These are phyloP conservation scores for Apodemus sylvaticus DNA, from an alignment of 2,113 vertebrate genomes.

Conservation along the genomic window DNA sequence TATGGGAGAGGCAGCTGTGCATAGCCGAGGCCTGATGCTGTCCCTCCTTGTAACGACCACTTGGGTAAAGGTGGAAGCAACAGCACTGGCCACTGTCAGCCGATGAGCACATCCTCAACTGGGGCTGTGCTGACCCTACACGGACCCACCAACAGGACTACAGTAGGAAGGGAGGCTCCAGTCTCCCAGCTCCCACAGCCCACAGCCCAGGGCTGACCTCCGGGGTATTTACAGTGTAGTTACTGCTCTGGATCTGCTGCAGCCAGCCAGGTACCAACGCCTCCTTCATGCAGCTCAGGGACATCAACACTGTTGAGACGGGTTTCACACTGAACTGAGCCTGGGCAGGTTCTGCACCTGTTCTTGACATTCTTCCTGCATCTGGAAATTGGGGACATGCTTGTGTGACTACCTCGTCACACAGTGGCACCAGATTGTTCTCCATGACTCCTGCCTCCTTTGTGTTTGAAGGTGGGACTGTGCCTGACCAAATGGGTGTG, in stretches of 20 bases:
- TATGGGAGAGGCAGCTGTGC: no score
- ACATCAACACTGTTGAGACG: neutral
- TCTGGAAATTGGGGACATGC: neutral
- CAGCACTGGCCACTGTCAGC: neutral
- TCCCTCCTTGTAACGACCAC: neutral
- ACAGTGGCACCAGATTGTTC: neutral
- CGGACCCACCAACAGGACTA: accelerated
- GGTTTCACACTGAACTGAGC: neutral
- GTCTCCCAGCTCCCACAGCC: neutral
- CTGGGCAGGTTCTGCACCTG: accelerated
- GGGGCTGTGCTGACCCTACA: accelerated
- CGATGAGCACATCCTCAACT: accelerated
- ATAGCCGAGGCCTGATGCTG: neutral
- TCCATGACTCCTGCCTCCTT: neutral
- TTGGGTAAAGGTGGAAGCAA: neutral
- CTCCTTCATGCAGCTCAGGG: accelerated
- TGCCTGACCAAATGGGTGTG: neutral
- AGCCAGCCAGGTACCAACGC: neutral
- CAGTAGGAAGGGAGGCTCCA: accelerated
- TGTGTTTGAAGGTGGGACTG: neutral
- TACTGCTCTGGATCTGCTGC: neutral
- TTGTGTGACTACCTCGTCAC: neutral
- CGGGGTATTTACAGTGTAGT: neutral
- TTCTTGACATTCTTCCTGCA: neutral
- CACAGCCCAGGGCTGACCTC: no score